These are phyloP conservation scores for Heterochromis multidens DNA, from an alignment of 2,113 vertebrate species.

Conservation along the genomic window DNA sequence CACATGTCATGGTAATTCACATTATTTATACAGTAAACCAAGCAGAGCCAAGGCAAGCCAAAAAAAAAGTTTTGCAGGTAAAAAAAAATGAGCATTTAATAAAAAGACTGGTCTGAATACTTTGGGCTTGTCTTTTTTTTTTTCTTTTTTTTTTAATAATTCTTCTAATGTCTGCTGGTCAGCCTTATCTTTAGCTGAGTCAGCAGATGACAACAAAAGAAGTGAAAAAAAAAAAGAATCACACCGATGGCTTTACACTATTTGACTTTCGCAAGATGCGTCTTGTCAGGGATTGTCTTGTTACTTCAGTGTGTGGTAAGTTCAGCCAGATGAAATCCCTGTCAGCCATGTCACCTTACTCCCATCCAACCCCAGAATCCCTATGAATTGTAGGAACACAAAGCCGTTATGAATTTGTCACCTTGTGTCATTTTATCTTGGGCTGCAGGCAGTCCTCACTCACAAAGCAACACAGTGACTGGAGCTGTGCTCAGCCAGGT, in stretches of 20 bases:
- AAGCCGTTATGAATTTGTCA: constrained; percentile 76
- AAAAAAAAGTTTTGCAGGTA: not conserved
- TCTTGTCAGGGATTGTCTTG: constrained; percentile 61
- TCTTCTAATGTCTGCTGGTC: not conserved
- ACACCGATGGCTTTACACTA: not conserved
- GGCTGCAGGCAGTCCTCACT: constrained; percentile 63
- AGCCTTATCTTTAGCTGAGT: not conserved
- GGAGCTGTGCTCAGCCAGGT: constrained; percentile 43
- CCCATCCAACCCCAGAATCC: constrained; percentile 60
- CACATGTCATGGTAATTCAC: not conserved
- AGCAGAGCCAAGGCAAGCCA: not conserved
- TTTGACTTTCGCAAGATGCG: constrained; percentile 51
- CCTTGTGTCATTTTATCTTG: constrained; percentile 75
- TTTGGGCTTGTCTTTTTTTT: not conserved
- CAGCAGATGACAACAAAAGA: not conserved
- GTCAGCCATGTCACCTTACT: constrained; percentile 71
- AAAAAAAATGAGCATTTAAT: not conserved
- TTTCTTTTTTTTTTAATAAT: not conserved
- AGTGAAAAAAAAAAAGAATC: not conserved
- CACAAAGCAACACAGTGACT: constrained; percentile 34
- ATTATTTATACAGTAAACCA: not conserved
- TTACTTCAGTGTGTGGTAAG: constrained; percentile 46
- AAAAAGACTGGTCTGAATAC: not conserved
- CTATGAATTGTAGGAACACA: constrained; percentile 71
- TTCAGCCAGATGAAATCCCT: constrained; percentile 71